Evolutionary conservation across 92 coral and sea anemone genomes (phyloP), one percentile per base, ranked within the genome.

Genomic region (Phenganax marumi): DNA sequence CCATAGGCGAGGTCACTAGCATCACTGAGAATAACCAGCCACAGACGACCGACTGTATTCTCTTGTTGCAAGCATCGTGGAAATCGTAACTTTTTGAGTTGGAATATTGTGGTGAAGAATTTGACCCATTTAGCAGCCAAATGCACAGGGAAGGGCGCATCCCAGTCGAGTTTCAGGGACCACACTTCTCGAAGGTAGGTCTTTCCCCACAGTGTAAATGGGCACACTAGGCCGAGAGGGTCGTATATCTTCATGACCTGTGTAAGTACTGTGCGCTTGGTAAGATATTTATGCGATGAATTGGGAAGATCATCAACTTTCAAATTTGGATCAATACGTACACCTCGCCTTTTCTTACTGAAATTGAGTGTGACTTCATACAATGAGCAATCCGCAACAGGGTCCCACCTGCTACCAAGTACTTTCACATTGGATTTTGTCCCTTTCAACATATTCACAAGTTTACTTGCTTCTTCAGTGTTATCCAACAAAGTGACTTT

Each of bases 1-100:
- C 81, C 85, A 68, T 79, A 85, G 3, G 88, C 88, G 33, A 80
- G 73, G 50, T 85, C 88, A 70, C 88, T 85, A 16, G 64, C 88
- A 55, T 85, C 88, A 50, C 76, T 84, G 33, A 84, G 76, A 62
- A 84, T 81, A 17, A 86, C 73, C 21, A 86, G 86, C 86, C 89
- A 86, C 21, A 83, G 89, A 16, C 61, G 68, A 25, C 86, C 89
- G 17, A 51, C 77, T 51, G 89, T 62, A 52, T 81, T 60, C 10
- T 57, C 13, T 0, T 86, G 86, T 14, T 77, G 86, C 65, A 86
- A 26, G 24, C 89, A 81, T 10, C 86, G 77, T 33, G 77, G 74
- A 6, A 72, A 70, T 6, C 75, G 63, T 48, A 80, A 62, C 57
- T 72, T 68, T 66, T 71, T 57, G 68, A 82, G 77, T 52, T 72